These are phyloP conservation scores for Drosophila lacertosa DNA, from an alignment of 1,140 invertebrate genomes.

Conservation along the genomic window DNA sequence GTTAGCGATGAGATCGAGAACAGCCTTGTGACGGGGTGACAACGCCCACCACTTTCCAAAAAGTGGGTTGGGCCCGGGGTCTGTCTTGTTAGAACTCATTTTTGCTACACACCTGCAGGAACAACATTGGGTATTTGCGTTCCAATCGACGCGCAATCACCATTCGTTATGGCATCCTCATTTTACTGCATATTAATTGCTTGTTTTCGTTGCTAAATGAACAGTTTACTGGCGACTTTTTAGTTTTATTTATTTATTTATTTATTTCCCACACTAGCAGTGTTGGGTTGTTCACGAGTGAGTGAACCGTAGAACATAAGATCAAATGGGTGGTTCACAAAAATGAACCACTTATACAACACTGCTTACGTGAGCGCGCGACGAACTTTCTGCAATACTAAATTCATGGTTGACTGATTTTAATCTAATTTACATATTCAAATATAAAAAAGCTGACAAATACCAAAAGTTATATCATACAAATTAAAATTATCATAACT, in stretches of 20 bases:
- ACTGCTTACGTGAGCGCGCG: constrained; percentile 8
- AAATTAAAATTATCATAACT: background rate
- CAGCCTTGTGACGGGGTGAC: too few relatives aligned
- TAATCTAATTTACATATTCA: background rate
- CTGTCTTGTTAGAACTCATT: too few relatives aligned
- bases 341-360: background rate
- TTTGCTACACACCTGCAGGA: too few relatives aligned
- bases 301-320: constrained; percentile 3
- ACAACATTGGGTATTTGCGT: constrained; percentile 36
- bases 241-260: constrained; percentile 51
- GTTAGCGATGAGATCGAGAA: too few relatives aligned
- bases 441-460: background rate
- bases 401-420: constrained; percentile 34
- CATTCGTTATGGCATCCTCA: constrained; percentile 54
- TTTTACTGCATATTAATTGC: constrained; percentile 30
- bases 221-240: constrained; percentile 35
- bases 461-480: background rate
- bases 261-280: constrained; percentile 39
- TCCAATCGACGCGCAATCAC: constrained; percentile 37
- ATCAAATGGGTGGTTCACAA: constrained; percentile 3
- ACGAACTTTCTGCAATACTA: background rate
- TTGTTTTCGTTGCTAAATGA: constrained; percentile 23
- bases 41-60: too few relatives aligned
- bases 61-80: too few relatives aligned
- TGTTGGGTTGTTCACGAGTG: constrained; percentile 36